Percentiles rank a stretch among this genome's conserved stretches.
These are phyloP conservation scores for Glaucopsyche alexis DNA, from an alignment of 2,888 invertebrate species.

Conservation along the genomic window DNA sequence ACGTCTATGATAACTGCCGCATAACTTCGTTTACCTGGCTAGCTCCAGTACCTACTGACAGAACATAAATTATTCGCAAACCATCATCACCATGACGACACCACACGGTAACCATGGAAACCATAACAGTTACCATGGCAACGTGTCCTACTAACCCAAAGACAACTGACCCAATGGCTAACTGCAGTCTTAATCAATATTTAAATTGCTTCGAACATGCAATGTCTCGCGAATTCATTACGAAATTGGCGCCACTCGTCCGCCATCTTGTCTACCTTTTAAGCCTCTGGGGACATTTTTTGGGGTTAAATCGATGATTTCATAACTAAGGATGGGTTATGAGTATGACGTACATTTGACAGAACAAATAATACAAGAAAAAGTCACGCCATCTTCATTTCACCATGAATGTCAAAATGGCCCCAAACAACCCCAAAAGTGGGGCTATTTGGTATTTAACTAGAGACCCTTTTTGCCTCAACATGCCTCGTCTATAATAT, in stretches of 20 bases:
- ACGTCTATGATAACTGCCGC: no score
- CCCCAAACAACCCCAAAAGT: no score
- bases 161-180: neutral
- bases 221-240: slow-evolving; percentile 15
- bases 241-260: slow-evolving; percentile 9
- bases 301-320: neutral
- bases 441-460: no score
- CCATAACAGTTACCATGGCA: neutral
- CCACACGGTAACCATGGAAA: neutral
- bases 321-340: no score
- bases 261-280: slow-evolving; percentile 2
- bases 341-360: no score
- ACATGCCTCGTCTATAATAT: no score
- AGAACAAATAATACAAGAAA: no score
- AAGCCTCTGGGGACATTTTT: neutral
- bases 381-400: neutral
- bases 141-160: neutral
- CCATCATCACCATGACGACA: neutral
- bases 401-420: no score
- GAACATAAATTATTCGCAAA: neutral
- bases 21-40: neutral
- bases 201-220: slow-evolving; percentile 15
- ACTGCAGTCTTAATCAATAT: slow-evolving; percentile 19
- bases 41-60: neutral
- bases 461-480: no score